Evolutionary conservation across 2,888 invertebrate genomes (phyloP).

Genomic region (Lissocephala sabroskyi): DNA sequence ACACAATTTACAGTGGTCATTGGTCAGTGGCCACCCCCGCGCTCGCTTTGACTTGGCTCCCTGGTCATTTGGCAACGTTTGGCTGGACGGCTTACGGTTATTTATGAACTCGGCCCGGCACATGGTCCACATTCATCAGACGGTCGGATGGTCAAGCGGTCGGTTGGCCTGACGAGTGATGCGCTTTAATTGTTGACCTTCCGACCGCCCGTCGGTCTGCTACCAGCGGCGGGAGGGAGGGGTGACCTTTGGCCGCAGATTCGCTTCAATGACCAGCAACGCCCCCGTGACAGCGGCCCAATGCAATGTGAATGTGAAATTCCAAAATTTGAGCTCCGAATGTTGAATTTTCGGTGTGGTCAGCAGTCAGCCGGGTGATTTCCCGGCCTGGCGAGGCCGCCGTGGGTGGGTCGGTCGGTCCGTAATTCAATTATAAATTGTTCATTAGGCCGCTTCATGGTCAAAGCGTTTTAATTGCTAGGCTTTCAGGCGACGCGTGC

Average conservation of each 20-base stretch:
- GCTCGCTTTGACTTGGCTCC: neutral
- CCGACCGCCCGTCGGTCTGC: neutral
- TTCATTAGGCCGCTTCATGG: slow-evolving; percentile 35
- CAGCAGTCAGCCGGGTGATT: neutral
- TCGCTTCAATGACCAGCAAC: neutral
- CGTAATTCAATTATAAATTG: slow-evolving; percentile 60
- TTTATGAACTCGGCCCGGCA: neutral
- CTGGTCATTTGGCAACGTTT: neutral
- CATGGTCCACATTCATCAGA: neutral
- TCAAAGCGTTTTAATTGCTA: slow-evolving; percentile 63
- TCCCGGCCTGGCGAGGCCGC: no score
- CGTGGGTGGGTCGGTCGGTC: no score
- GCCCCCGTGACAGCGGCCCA: no score
- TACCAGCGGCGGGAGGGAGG: no score
- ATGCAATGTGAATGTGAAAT: no score
- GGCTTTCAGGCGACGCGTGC: slow-evolving; percentile 41
- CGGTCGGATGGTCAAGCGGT: neutral
- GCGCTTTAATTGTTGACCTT: slow-evolving; percentile 2
- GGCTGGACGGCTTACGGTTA: neutral
- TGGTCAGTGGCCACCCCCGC: slow-evolving; percentile 11
- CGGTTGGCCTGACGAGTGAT: neutral
- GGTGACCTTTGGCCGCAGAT: neutral
- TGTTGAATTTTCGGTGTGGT: neutral
- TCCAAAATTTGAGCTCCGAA: no score
- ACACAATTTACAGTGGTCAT: slow-evolving; percentile 38